These are phyloP conservation scores for Papilio dardanus DNA, from an alignment of 1,140 invertebrate species.

Conservation along the genomic window DNA sequence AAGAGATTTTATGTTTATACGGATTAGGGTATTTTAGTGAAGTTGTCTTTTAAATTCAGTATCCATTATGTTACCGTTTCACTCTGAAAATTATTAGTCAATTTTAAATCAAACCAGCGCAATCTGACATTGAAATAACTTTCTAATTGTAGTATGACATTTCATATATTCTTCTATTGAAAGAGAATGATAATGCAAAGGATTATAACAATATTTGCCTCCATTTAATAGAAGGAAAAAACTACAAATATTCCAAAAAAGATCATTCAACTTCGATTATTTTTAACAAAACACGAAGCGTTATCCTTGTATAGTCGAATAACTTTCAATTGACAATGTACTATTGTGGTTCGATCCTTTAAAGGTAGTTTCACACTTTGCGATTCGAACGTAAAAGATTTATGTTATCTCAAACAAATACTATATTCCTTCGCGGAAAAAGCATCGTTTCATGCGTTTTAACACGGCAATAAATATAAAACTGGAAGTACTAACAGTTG, in stretches of 20 bases:
- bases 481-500: not conserved
- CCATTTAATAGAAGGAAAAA: too few species aligned
- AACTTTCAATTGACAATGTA: constrained; percentile 32
- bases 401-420: constrained; percentile 19
- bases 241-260: not conserved
- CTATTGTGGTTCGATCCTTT: constrained; percentile 32
- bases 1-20: too few species aligned
- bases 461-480: constrained; percentile 19
- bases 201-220: too few species aligned
- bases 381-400: constrained; percentile 25
- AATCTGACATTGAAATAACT: too few species aligned
- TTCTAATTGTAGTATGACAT: too few species aligned
- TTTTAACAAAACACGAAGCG: constrained; percentile 15
- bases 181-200: too few species aligned
- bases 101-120: too few species aligned
- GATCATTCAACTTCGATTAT: not conserved
- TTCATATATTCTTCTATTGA: too few species aligned
- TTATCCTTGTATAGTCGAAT: constrained; percentile 24
- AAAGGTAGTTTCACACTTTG: constrained; percentile 30
- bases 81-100: too few species aligned
- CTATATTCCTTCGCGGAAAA: constrained; percentile 7
- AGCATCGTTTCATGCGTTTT: not conserved
- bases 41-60: too few species aligned
- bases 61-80: too few species aligned
- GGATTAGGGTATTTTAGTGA: too few species aligned